These are phyloP conservation scores for Folsomia manolachei DNA, from an alignment of 2,888 invertebrate genomes.

Conservation along the genomic window DNA sequence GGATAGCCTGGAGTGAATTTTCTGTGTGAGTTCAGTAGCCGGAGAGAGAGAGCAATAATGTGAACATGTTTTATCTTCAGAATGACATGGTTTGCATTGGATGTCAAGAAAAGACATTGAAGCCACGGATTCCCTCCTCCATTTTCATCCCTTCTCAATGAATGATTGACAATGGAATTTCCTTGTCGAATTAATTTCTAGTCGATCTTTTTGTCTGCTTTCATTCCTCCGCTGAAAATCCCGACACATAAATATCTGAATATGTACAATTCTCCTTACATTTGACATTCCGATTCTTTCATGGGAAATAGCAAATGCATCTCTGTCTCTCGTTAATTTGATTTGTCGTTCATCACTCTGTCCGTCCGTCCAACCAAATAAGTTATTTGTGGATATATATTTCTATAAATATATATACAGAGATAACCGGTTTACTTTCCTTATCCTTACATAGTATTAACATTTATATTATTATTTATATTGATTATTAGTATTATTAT, in stretches of 20 bases:
- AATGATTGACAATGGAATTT: slow-evolving; percentile 52
- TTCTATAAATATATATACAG: too few species aligned
- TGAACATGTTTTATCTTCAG: slow-evolving; percentile 12
- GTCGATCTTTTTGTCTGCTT: slow-evolving; percentile 40
- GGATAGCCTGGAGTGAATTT: neutral
- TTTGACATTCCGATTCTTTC: slow-evolving; percentile 3
- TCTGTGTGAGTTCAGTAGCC: neutral
- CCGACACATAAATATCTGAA: slow-evolving; percentile 14
- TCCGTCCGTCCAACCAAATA: too few species aligned
- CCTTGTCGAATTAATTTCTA: slow-evolving; percentile 51
- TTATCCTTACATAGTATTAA: too few species aligned
- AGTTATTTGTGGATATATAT: too few species aligned
- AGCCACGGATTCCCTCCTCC: slow-evolving; percentile 11
- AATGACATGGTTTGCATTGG: slow-evolving; percentile 19
- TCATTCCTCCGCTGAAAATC: slow-evolving; percentile 7
- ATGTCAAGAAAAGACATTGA: slow-evolving; percentile 8
- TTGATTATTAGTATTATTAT: too few species aligned
- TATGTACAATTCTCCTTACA: slow-evolving; percentile 3
- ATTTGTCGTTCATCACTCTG: slow-evolving; percentile 45
- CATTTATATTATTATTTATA: too few species aligned
- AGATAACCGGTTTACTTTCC: too few species aligned
- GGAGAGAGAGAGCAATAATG: neutral
- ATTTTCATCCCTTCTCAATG: slow-evolving; percentile 37
- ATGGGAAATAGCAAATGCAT: slow-evolving; percentile 14
- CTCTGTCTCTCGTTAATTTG: slow-evolving; percentile 34